phyloP scores from a whole-genome alignment of 2,797 vertebrate genomes.

The Bradypodion pumilum region DNA sequence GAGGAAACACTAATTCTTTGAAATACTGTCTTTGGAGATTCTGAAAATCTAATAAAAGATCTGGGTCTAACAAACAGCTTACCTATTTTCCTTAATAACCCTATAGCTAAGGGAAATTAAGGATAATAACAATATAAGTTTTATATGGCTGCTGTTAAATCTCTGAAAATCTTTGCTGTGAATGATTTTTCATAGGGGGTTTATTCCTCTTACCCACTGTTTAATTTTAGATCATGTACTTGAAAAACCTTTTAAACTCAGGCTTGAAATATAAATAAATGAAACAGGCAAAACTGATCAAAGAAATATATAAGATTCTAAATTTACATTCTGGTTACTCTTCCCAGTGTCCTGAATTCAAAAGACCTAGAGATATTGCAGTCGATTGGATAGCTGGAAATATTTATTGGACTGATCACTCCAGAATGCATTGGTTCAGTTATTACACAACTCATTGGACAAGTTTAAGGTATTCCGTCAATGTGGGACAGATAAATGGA shows the following conservation, averaged over 20 bases:
- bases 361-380: slow-evolving; percentile 91
- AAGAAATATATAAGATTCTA: slow-evolving; percentile 9
- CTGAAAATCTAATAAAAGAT: not conserved
- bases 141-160: not conserved
- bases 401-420: slow-evolving; percentile 98
- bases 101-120: too few species aligned
- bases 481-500: slow-evolving; percentile 93
- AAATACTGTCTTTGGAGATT: not conserved
- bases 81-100: not conserved
- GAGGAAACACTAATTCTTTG: not conserved
- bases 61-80: not conserved
- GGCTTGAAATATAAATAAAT: not conserved
- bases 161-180: not conserved
- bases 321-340: slow-evolving; percentile 42
- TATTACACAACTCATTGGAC: slow-evolving; percentile 99
- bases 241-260: not conserved
- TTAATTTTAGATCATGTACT: not conserved
- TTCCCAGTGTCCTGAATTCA: slow-evolving; percentile 93
- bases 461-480: slow-evolving; percentile 95
- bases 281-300: not conserved
- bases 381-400: slow-evolving; percentile 98
- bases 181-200: not conserved
- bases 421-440: slow-evolving; percentile 99
- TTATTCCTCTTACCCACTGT: not conserved
- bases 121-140: not conserved